These are phyloP conservation scores for Drosophila baimaii DNA, from an alignment of 1,140 invertebrate species.

Conservation along the genomic window DNA sequence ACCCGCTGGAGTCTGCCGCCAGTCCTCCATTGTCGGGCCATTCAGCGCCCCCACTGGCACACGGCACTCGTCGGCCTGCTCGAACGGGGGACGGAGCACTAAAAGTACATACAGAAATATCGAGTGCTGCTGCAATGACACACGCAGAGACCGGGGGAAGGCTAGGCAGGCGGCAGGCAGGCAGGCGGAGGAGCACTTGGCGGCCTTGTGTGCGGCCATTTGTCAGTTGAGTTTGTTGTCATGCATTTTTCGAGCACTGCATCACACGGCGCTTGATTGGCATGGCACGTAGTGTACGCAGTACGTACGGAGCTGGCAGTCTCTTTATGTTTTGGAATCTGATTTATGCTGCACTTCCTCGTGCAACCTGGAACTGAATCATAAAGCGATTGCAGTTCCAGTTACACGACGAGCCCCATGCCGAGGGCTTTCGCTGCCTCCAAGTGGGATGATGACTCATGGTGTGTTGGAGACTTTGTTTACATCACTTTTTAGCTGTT, in stretches of 20 bases:
- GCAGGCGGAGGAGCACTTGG: slow-evolving; percentile 22
- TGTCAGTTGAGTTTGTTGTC: slow-evolving; percentile 51
- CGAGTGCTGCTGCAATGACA: slow-evolving; percentile 51
- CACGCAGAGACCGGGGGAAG: slow-evolving; percentile 29
- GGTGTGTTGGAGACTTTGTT: slow-evolving; percentile 52
- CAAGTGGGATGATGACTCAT: slow-evolving; percentile 38
- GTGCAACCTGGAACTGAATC: slow-evolving; percentile 53
- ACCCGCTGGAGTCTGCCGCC: slow-evolving; percentile 36
- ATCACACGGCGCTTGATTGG: slow-evolving; percentile 52
- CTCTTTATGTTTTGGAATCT: slow-evolving; percentile 17
- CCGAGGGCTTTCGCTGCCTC: slow-evolving; percentile 59
- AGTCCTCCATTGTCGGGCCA: slow-evolving; percentile 36
- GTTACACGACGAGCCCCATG: slow-evolving; percentile 33
- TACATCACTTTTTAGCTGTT: slow-evolving; percentile 59
- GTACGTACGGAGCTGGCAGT: too few relatives aligned
- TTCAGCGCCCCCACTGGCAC: slow-evolving; percentile 25
- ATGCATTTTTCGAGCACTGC: slow-evolving; percentile 54
- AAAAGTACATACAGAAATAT: slow-evolving; percentile 31
- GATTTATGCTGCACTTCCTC: slow-evolving; percentile 50
- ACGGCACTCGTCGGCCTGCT: neutral
- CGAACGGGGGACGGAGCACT: neutral
- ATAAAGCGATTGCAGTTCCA: slow-evolving; percentile 31
- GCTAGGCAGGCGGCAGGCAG: neutral
- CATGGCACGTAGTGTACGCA: slow-evolving; percentile 41
- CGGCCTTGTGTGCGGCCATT: slow-evolving; percentile 68